Evolutionary conservation across 2,888 invertebrate genomes (phyloP), one percentile per base, ranked within the genome.

Genomic region (Plutella xylostella): DNA sequence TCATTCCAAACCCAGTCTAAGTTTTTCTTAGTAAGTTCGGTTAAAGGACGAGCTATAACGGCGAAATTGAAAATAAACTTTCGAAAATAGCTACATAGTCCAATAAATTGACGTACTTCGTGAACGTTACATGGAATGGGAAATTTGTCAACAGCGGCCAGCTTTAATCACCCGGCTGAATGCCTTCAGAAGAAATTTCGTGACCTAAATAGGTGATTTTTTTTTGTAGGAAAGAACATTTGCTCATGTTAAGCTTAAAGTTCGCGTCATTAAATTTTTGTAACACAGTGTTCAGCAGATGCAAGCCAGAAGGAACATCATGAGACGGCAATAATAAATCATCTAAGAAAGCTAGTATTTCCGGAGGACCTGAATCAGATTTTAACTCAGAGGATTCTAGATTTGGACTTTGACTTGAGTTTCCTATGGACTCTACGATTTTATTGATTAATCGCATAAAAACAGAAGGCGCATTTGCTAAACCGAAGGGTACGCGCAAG

Each of bases 401-500:
- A n/a, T n/a, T n/a, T n/a, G n/a, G n/a, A n/a, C n/a, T n/a, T n/a
- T n/a, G n/a, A n/a, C n/a, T n/a, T n/a, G n/a, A n/a, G n/a, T n/a
- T n/a, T n/a, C n/a, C n/a, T n/a, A 28, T 12, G 2, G 45, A 48
- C n/a, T 47, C 35, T 4, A 52, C 41, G 1, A 54, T 31, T 45
- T 54, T 54, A 4, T 50, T 45, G 0, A 28, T 28, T n/a, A 28
- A n/a, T 12, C 28, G 28, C 28, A 28, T 28, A n/a, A 28, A 28
- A 28, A 28, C 55, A 0, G 55, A 46, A 0, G 50, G 51, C 5
- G 55, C 49, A 45, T 56, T 56, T 1, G 52, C 52, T 12, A 55
- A 33, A 12, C 55, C 57, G 35, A 57, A 57, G 1, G 55, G 57
- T 4, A 57, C 47, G 0, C 53, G 39, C 2, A 21, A 20, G 45